phyloP scores from a whole-genome alignment of 2,888 invertebrate genomes.

The Myopa testacea region DNA sequence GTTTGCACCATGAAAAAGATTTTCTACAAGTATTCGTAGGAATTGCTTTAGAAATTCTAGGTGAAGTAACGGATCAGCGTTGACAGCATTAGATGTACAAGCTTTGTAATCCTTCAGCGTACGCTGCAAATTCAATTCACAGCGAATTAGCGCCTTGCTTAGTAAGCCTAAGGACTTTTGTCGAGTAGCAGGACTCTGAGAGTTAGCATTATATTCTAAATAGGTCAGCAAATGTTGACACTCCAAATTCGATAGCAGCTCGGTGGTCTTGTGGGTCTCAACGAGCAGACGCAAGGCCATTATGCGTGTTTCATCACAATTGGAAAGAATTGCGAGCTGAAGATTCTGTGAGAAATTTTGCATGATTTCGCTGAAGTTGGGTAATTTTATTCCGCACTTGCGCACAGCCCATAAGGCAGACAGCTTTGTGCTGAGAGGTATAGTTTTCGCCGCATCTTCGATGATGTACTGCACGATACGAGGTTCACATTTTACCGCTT shows the following conservation, averaged over 20 bases:
- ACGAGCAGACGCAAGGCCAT: constrained; percentile 77
- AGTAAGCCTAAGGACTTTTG: constrained; percentile 73
- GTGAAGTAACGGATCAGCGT: constrained; percentile 60
- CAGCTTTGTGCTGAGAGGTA: constrained; percentile 63
- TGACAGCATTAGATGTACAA: neutral
- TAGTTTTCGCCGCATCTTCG: constrained; percentile 35
- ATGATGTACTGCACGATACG: constrained; percentile 56
- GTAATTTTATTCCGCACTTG: constrained; percentile 66
- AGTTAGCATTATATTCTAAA: constrained; percentile 77
- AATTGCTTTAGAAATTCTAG: constrained; percentile 69
- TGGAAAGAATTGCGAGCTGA: constrained; percentile 71
- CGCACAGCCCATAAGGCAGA: constrained; percentile 66
- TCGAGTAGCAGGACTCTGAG: constrained; percentile 76
- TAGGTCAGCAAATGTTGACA: constrained; percentile 74
- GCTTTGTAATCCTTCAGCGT: constrained; percentile 48
- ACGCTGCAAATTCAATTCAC: constrained; percentile 69
- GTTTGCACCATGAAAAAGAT: constrained; percentile 74
- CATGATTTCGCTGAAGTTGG: constrained; percentile 59
- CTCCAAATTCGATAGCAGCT: constrained; percentile 73
- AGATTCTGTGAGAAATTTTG: constrained; percentile 70
- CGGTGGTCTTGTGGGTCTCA: constrained; percentile 81
- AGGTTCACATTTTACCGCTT: constrained; percentile 60
- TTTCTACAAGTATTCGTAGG: constrained; percentile 70
- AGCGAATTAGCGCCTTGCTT: constrained; percentile 74
- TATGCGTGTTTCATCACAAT: constrained; percentile 74